Base-by-base conservation (phyloP, 2,113 vertebrate species). In the Callipepla californica region DNA sequence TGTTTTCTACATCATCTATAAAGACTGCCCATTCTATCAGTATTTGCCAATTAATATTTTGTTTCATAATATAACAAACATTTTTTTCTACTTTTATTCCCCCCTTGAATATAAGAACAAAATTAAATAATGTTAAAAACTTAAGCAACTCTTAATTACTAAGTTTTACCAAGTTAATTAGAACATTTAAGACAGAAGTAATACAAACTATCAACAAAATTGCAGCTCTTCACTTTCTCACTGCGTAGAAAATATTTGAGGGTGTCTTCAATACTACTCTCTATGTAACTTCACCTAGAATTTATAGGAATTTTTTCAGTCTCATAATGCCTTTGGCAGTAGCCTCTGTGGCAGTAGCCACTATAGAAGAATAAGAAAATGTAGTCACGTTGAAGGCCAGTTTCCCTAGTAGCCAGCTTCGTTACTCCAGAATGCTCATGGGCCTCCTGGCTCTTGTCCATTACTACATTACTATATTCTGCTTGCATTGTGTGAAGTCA, bases 341-440 rank as follows among this genome's bases (percentile, higher is more conserved):
- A 85, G 14, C 6, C 11, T 25, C 30, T 65, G 26, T 79, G 44
- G 36, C 36, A 7, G 36, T 36, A 36, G 36, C 63, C 32, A 36
- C 59, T 70, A 83, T 74, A 89, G 87, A 80, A 93, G 55, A 89
- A 86, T 47, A 94, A 83, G 63, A 70, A 87, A 76, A 92, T 40
- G 11, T 28, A 85, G 78, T 70, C 36, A 42, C 9, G 23, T 26
- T n/a, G 63, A 89, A 68, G 68, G 12, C 38, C 38, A 76, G 85
- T 88, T 84, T 95, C 81, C 48, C 59, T 85, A 76, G 86, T 70
- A 94, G 83, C 61, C 5, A 0, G 2, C 15, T 85, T 89, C 30
- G 25, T 85, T 74, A 51, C 13, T 53, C 5, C 34, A 17, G 7
- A 34, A 50, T 82, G 32, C 63, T 83, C 42, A n/a, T 30, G 32